These are phyloP conservation scores for Haliclona indistincta DNA, from an alignment of 37 sponge, comb jelly and placozoan genomes.

Conservation along the genomic window DNA sequence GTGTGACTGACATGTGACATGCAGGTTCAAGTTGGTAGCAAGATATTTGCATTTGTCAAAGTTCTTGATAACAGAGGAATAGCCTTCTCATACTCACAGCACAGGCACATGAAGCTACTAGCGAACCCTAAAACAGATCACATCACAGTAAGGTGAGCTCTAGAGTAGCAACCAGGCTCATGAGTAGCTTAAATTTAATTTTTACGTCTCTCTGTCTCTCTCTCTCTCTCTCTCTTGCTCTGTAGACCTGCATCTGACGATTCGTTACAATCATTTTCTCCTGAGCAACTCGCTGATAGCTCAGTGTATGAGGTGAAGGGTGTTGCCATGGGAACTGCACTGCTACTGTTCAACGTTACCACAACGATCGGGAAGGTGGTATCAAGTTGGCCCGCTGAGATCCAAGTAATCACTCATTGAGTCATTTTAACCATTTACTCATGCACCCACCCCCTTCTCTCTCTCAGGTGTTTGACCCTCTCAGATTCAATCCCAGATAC, in stretches of 20 bases:
- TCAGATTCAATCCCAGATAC: conserved; percentile 52
- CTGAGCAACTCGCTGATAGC: conserved; percentile 12
- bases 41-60: conserved; percentile 63
- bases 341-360: conserved; percentile 79
- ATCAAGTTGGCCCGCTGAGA: conserved; percentile 67
- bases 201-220: not conserved
- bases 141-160: conserved; percentile 48
- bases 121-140: conserved; percentile 52
- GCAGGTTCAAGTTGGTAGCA: conserved; percentile 68
- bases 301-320: conserved; percentile 59
- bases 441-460: conserved; percentile 4
- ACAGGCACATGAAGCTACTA: conserved; percentile 64
- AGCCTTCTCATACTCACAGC: conserved; percentile 66
- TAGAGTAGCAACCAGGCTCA: not conserved
- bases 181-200: too few relatives aligned
- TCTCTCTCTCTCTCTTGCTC: not conserved
- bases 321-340: conserved; percentile 61
- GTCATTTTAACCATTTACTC: not conserved
- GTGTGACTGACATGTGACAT: not conserved
- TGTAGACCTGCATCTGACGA: conserved; percentile 29
- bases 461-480: conserved; percentile 60
- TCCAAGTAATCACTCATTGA: too few relatives aligned
- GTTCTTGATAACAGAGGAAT: conserved; percentile 45
- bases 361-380: conserved; percentile 37
- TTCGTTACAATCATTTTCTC: not conserved